Conservation (phyloP, 2,888 invertebrate genomes). For the Pachymerium ferrugineum region DNA sequence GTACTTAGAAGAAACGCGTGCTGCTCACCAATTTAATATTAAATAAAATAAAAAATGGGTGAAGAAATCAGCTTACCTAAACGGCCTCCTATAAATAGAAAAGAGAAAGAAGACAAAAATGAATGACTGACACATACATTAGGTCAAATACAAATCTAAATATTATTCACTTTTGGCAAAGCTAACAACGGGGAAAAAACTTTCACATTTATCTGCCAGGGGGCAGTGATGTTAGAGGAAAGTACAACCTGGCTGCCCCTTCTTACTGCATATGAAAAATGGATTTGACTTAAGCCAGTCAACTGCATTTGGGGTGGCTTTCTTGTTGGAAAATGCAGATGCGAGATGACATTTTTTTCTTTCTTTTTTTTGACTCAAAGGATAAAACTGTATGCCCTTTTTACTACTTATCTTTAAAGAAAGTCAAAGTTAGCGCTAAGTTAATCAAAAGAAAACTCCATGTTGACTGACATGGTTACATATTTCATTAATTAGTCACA, state of each 20-base stretch:
- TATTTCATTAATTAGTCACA: too few species aligned
- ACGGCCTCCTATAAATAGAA: neutral
- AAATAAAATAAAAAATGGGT: neutral
- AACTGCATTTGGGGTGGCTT: neutral
- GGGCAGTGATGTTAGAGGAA: neutral
- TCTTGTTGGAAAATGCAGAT: too few species aligned
- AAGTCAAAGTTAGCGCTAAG: too few species aligned
- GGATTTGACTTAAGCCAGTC: constrained; percentile 18
- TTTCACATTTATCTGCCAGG: constrained; percentile 10
- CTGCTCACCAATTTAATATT: neutral
- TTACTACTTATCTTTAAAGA: too few species aligned
- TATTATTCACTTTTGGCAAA: neutral
- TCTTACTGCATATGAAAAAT: neutral
- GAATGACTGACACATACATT: neutral
- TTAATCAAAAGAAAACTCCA: too few species aligned
- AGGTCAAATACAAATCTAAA: constrained; percentile 3
- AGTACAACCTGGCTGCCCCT: neutral
- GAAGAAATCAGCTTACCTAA: neutral
- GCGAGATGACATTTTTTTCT: neutral
- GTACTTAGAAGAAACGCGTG: neutral
- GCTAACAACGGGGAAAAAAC: neutral
- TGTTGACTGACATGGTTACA: too few species aligned
- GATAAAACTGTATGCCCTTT: too few species aligned
- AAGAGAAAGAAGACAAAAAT: neutral
- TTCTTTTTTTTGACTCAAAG: neutral